These are phyloP conservation scores for Sinocyclocheilus anshuiensis DNA, from an alignment of 2,113 vertebrate species.

Conservation along the genomic window DNA sequence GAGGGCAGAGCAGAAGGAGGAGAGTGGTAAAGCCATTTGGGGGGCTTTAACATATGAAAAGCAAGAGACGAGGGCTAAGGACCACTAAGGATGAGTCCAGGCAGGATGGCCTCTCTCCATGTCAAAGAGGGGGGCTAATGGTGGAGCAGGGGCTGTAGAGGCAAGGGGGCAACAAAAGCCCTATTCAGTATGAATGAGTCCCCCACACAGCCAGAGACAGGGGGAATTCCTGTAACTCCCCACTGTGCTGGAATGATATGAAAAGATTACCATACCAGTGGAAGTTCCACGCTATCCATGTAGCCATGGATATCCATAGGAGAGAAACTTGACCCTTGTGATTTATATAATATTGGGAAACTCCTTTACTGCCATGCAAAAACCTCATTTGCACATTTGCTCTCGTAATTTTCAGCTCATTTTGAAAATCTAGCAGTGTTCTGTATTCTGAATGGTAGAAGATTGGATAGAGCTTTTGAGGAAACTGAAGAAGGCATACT, in stretches of 20 bases:
- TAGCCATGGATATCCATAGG: slow-evolving; percentile 16
- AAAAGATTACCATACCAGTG: slow-evolving; percentile 34
- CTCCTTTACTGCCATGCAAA: neutral
- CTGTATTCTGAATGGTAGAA: neutral
- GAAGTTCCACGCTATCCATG: slow-evolving; percentile 22
- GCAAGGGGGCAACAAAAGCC: slow-evolving; percentile 51
- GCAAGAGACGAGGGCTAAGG: slow-evolving; percentile 70
- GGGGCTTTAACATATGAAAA: slow-evolving; percentile 86
- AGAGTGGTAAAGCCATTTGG: slow-evolving; percentile 79
- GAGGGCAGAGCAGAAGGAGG: slow-evolving; percentile 46
- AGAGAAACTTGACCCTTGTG: slow-evolving; percentile 39
- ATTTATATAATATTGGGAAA: slow-evolving; percentile 11
- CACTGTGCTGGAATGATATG: slow-evolving; percentile 48
- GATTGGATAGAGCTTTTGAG: neutral
- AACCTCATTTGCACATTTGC: slow-evolving; percentile 3
- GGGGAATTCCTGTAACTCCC: slow-evolving; percentile 53
- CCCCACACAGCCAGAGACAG: slow-evolving; percentile 48
- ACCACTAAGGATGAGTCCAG: slow-evolving; percentile 77
- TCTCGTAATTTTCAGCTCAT: neutral
- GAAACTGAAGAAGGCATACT: slow-evolving; percentile 7
- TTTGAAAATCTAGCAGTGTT: no score
- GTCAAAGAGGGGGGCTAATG: slow-evolving; percentile 60
- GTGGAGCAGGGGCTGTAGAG: slow-evolving; percentile 24
- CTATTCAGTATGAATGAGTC: slow-evolving; percentile 52
- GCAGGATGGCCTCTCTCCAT: slow-evolving; percentile 81